phyloP scores from a whole-genome alignment of 2,113 vertebrate species.

The Rynchops niger region DNA sequence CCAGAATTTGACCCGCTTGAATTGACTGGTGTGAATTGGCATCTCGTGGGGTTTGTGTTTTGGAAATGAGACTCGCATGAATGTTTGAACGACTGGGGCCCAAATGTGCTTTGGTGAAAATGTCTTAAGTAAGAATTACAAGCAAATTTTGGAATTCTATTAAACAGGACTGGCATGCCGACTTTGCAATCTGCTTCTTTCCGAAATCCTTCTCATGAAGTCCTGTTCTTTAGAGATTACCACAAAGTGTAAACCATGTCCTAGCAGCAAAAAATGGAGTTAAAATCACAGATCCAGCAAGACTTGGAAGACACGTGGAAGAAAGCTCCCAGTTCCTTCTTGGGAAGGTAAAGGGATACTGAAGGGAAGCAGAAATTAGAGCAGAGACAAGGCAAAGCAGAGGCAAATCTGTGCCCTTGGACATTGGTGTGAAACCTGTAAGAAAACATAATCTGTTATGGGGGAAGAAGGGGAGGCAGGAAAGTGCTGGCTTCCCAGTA shows the following conservation, averaged over 20 bases:
- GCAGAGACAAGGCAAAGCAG: neutral
- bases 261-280: neutral
- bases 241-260: neutral
- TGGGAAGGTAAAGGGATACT: neutral
- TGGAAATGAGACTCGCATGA: neutral
- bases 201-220: neutral
- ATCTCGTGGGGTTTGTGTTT: neutral
- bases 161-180: neutral
- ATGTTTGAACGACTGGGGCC: neutral
- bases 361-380: neutral
- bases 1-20: neutral
- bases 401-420: neutral
- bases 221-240: neutral
- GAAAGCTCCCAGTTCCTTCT: neutral
- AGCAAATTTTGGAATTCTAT: neutral
- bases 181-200: neutral
- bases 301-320: neutral
- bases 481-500: neutral
- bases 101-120: neutral
- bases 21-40: neutral
- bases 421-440: neutral
- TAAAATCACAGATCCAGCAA: neutral
- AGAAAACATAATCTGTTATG: neutral
- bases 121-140: neutral
- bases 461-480: neutral